Conservation (phyloP, 2,888 invertebrate species). For the Platycheirus albimanus region DNA sequence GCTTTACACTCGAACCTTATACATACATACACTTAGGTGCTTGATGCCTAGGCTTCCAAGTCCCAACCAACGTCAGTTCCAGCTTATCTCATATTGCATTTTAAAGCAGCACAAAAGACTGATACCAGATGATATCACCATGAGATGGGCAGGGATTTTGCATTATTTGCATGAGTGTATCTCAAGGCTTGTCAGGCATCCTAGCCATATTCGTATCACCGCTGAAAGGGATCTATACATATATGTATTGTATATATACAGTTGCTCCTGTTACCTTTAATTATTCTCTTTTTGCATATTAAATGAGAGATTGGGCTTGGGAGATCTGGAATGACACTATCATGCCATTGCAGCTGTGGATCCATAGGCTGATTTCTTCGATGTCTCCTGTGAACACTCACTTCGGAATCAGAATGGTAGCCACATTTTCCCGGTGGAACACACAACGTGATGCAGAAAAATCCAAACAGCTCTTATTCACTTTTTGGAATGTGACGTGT, state of each 20-base stretch:
- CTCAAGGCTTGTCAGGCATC: background rate
- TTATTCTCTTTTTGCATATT: constrained; percentile 67
- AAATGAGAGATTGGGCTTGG: constrained; percentile 36
- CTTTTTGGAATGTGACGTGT: constrained; percentile 5
- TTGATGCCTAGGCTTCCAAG: no score
- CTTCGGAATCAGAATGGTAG: background rate
- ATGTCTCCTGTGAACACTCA: background rate
- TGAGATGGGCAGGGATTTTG: constrained; percentile 28
- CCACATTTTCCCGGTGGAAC: background rate
- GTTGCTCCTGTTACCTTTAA: constrained; percentile 49
- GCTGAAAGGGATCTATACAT: background rate
- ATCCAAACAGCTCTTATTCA: constrained; percentile 9
- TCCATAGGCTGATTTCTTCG: constrained; percentile 12
- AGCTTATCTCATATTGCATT: background rate
- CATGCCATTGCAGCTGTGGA: background rate
- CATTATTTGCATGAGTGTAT: constrained; percentile 40
- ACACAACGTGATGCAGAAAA: constrained; percentile 41
- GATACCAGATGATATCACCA: constrained; percentile 53
- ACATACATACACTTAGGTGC: no score
- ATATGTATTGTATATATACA: background rate
- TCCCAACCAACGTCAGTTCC: constrained; percentile 3
- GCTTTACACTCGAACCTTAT: constrained; percentile 26
- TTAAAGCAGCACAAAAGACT: constrained; percentile 26
- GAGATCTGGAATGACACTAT: constrained; percentile 7
- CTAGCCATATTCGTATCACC: constrained; percentile 3